Evolutionary conservation across 2,113 vertebrate genomes (phyloP).

Genomic region (Abramis brama): DNA sequence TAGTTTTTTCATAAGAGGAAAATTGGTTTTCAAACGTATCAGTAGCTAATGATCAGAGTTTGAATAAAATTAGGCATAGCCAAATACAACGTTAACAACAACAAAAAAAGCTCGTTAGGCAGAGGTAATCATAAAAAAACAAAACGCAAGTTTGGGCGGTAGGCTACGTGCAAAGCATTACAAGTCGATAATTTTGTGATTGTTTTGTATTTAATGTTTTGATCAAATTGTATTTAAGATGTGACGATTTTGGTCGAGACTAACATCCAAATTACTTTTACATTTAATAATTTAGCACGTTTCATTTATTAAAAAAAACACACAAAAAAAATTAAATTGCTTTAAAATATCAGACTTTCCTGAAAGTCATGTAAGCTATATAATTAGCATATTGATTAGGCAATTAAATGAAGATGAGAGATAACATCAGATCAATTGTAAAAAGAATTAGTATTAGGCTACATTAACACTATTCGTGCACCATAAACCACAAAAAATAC

Average conservation of each 20-base stretch:
- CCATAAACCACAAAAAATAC: not conserved
- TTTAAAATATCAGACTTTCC: not conserved
- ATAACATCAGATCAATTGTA: not conserved
- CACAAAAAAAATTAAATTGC: not conserved
- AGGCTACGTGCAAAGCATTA: no score
- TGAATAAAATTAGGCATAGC: not conserved
- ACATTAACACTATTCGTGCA: not conserved
- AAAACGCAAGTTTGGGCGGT: not conserved
- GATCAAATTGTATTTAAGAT: no score
- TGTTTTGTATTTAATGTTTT: no score
- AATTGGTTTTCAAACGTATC: not conserved
- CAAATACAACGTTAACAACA: not conserved
- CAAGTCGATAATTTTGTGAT: no score
- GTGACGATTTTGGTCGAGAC: not conserved
- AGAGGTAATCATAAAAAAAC: not conserved
- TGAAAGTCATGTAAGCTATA: not conserved
- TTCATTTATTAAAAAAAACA: not conserved
- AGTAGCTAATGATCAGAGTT: not conserved
- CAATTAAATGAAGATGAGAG: not conserved
- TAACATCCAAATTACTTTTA: not conserved
- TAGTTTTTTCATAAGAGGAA: not conserved
- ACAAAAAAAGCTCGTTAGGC: not conserved
- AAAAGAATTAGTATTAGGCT: not conserved
- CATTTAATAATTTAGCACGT: not conserved
- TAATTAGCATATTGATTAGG: not conserved